phyloP scores from a whole-genome alignment of 2,113 vertebrate genomes.

The Bos taurus region ARS-UCD2.0 NC_037329.1:89803501-89804000 shows the following conservation, averaged over 20 bases:
- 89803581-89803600: background rate
- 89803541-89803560: background rate
- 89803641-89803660: background rate
- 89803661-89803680: background rate
- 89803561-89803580: background rate
- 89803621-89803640: background rate
- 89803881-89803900: background rate
- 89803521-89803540: background rate
- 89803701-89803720: background rate
- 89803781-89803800: background rate
- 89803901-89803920: background rate
- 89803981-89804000: slow-evolving; percentile 84
- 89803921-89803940: background rate
- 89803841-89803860: background rate
- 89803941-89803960: rapidly evolving
- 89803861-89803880: background rate
- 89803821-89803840: background rate
- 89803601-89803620: background rate
- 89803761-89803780: background rate
- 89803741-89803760: background rate
- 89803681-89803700: background rate
- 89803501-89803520: background rate
- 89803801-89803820: background rate
- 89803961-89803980: slow-evolving; percentile 90
- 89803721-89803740: background rate